phyloP scores from a whole-genome alignment of 2,113 vertebrate genomes.

The Oncorhynchus masou region DNA sequence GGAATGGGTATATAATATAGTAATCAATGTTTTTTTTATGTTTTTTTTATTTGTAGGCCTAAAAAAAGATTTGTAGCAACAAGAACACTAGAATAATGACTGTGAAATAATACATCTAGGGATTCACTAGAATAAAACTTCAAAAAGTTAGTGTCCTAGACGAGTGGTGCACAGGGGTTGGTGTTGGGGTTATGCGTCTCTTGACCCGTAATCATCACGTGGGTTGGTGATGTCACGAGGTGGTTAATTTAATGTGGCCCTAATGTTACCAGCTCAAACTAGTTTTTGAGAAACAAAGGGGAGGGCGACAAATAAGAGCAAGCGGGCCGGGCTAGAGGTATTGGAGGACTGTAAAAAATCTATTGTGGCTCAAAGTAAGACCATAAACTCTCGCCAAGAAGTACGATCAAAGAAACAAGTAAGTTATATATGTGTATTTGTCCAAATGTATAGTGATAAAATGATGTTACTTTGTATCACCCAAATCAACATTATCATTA shows the following conservation, averaged over 20 bases:
- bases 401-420: constrained; percentile 2
- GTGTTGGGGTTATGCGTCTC: background rate
- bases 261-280: constrained; percentile 74
- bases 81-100: too few species aligned
- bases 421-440: background rate
- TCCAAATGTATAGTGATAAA: background rate
- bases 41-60: background rate
- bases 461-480: background rate
- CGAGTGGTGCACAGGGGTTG: background rate
- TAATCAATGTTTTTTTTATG: constrained; percentile 20
- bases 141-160: too few species aligned
- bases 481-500: background rate
- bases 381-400: background rate
- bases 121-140: too few species aligned
- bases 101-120: too few species aligned
- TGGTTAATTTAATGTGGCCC: constrained; percentile 44
- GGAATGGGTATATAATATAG: background rate
- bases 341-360: background rate
- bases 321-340: constrained; percentile 6
- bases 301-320: background rate
- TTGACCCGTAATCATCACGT: constrained; percentile 32
- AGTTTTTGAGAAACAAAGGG: constrained; percentile 78
- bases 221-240: constrained; percentile 38
- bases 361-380: background rate
- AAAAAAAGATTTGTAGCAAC: too few species aligned